Evolutionary conservation across 1,140 invertebrate species (phyloP).

Genomic region (Kradibia gibbosae): DNA sequence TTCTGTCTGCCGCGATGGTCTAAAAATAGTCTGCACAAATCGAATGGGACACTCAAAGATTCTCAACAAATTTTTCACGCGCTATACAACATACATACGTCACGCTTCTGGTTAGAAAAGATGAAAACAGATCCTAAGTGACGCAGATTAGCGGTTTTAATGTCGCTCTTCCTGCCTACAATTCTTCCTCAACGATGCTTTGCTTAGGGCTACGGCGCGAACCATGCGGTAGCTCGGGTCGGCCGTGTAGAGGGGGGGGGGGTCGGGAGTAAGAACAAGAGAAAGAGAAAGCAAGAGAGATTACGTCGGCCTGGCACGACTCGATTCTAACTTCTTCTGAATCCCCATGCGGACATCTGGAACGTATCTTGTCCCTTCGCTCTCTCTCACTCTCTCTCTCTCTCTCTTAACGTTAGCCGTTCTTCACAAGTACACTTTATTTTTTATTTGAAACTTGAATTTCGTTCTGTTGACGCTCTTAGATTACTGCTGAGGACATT

Average conservation of each 20-base stretch:
- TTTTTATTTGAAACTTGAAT: background rate
- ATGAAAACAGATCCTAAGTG: constrained; percentile 53
- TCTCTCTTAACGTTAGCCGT: background rate
- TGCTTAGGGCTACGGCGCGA: background rate
- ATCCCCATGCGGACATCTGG: constrained; percentile 65
- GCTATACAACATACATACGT: background rate
- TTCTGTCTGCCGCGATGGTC: background rate
- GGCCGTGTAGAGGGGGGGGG: too few relatives aligned
- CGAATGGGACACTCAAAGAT: constrained; percentile 6
- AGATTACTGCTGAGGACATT: constrained; percentile 24
- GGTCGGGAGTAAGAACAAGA: constrained; percentile 36
- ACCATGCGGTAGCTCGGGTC: too few relatives aligned
- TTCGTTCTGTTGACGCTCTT: constrained; percentile 20
- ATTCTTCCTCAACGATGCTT: background rate
- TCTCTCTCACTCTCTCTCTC: constrained; percentile 42
- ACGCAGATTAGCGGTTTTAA: constrained; percentile 69
- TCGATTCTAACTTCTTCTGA: constrained; percentile 63
- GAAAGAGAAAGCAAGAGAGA: background rate
- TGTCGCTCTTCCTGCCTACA: constrained; percentile 61
- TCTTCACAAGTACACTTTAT: background rate
- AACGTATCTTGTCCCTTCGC: constrained; percentile 60
- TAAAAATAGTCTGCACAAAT: background rate
- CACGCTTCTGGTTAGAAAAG: constrained; percentile 18
- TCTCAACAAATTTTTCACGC: constrained; percentile 37
- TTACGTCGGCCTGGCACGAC: constrained; percentile 55